Evolutionary conservation across 2,797 vertebrate genomes (phyloP).

Genomic region (Pipistrellus nathusii): DNA sequence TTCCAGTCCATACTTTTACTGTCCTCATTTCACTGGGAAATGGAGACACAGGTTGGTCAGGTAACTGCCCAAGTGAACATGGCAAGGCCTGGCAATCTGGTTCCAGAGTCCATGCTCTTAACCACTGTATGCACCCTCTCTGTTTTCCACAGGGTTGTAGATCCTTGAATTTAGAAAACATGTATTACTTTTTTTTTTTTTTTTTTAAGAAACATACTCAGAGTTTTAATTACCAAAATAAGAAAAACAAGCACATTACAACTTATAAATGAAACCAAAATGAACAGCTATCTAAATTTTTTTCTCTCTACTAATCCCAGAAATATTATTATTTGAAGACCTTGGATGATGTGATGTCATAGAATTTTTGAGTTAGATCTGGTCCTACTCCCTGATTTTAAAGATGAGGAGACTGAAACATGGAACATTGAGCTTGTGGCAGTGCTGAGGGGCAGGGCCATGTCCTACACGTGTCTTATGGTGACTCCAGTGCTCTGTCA

Average conservation of each 20-base stretch:
- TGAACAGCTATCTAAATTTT: background rate
- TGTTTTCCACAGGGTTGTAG: background rate
- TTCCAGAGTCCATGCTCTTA: background rate
- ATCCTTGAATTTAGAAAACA: background rate
- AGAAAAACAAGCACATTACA: background rate
- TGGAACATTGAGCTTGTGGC: background rate
- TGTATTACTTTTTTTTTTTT: background rate
- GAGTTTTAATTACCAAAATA: background rate
- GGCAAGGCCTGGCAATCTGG: background rate
- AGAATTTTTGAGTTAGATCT: background rate
- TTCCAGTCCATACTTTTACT: rapidly evolving
- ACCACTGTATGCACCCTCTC: rapidly evolving
- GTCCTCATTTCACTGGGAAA: background rate
- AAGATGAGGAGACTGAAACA: background rate
- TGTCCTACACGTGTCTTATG: background rate
- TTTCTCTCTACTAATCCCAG: background rate
- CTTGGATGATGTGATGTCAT: background rate
- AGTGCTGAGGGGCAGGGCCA: background rate
- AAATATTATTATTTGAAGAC: background rate
- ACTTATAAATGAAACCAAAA: constrained; percentile 9
- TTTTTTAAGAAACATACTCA: background rate
- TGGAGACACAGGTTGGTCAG: background rate
- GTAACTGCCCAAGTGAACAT: rapidly evolving
- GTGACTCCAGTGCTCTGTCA: background rate
- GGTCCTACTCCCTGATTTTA: background rate